A percentile compares a stretch with the other conserved stretches of the same genome.
Conservation (phyloP, 2,797 vertebrate genomes). For the Bucorvus abyssinicus region DNA sequence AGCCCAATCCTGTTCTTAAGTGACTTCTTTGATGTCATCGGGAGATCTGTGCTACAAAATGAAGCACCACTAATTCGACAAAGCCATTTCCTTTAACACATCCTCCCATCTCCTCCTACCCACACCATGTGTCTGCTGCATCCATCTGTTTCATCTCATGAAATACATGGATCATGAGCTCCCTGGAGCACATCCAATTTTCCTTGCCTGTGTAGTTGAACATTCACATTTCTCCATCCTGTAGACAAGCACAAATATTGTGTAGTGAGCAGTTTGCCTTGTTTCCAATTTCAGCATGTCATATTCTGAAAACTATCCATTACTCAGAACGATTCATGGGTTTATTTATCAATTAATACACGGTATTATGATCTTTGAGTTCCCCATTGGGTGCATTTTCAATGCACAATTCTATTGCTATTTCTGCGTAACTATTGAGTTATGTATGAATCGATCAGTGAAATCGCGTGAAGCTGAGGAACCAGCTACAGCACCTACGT, state of each 20-base stretch:
- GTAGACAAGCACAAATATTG: conserved; percentile 34
- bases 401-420: rapidly evolving
- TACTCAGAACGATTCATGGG: not conserved
- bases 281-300: conserved; percentile 1
- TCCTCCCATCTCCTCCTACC: conserved; percentile 44
- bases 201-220: conserved; percentile 19
- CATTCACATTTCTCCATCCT: not conserved
- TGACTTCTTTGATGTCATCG: not conserved
- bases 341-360: conserved; percentile 28
- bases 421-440: not conserved
- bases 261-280: conserved; percentile 8
- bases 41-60: conserved; percentile 23
- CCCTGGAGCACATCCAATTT: conserved; percentile 34
- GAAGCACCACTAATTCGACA: conserved; percentile 24
- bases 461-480: not conserved
- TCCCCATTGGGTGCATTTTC: not conserved
- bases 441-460: not conserved
- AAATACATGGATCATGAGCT: conserved; percentile 54
- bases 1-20: not conserved
- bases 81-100: conserved; percentile 50
- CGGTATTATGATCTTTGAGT: not conserved
- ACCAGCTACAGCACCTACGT: not conserved
- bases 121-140: conserved; percentile 27
- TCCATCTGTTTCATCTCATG: conserved; percentile 63
- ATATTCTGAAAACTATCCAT: not conserved